A percentile compares a stretch with the other conserved stretches of the same genome.
phyloP scores from a whole-genome alignment of 2,888 invertebrate species.

The Luperina nickerlii region DNA sequence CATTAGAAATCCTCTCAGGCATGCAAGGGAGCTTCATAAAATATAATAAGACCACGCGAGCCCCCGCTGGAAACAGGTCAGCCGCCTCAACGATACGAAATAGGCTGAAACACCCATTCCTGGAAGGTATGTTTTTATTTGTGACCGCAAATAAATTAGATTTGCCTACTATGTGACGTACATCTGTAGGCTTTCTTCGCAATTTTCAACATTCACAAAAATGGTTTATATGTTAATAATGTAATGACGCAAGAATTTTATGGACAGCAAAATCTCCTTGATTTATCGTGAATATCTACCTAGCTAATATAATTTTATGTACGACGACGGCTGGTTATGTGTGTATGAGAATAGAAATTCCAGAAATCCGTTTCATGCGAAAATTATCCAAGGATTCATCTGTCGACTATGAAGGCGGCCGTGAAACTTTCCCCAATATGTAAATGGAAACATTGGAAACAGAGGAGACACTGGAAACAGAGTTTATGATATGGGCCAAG shows the following conservation, averaged over 20 bases:
- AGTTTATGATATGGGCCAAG: constrained; percentile 67
- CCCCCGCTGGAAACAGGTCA: constrained; percentile 80
- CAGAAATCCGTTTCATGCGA: constrained; percentile 71
- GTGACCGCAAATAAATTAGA: constrained; percentile 50
- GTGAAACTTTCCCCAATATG: constrained; percentile 74
- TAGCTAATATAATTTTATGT: constrained; percentile 55
- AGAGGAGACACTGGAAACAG: constrained; percentile 60
- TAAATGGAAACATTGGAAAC: constrained; percentile 76
- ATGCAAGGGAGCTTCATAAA: constrained; percentile 84
- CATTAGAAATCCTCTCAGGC: constrained; percentile 81
- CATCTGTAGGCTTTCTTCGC: constrained; percentile 13
- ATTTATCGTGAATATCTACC: constrained; percentile 47
- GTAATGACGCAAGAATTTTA: constrained; percentile 55
- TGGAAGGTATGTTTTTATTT: constrained; percentile 53
- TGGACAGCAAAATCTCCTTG: constrained; percentile 50
- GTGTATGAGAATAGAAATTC: constrained; percentile 44
- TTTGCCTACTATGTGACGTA: constrained; percentile 22
- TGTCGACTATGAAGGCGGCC: constrained; percentile 73
- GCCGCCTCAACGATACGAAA: constrained; percentile 62
- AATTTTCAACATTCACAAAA: constrained; percentile 40
- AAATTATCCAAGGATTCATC: constrained; percentile 74
- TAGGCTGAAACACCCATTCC: constrained; percentile 52
- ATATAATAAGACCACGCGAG: constrained; percentile 86
- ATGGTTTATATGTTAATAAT: constrained; percentile 49
- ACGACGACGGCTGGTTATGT: constrained; percentile 46